phyloP scores from a whole-genome alignment of 2,797 vertebrate species.

The Acrossocheilus wenchowensis region DNA sequence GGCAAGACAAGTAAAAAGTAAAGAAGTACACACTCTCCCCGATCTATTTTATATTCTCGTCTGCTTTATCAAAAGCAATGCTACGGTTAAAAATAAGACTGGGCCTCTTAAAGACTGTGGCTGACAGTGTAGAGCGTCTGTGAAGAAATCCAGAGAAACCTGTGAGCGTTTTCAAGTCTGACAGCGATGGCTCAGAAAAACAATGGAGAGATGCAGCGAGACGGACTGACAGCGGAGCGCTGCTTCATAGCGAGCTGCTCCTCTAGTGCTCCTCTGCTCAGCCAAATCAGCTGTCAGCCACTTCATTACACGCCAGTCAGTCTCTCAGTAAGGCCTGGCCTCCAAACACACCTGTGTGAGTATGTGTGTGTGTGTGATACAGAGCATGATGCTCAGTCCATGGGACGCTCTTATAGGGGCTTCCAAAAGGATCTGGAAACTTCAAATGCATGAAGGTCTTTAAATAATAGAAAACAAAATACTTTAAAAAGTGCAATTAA shows the following conservation, averaged over 20 bases:
- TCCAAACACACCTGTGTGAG: slow-evolving; percentile 52
- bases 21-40: background rate
- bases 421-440: background rate
- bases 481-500: background rate
- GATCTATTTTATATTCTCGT: slow-evolving; percentile 9
- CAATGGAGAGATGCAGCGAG: background rate
- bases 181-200: slow-evolving; percentile 11
- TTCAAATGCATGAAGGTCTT: background rate
- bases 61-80: slow-evolving; percentile 5
- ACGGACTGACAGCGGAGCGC: background rate
- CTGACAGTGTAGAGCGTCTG: background rate
- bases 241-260: background rate
- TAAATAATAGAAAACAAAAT: background rate
- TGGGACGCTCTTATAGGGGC: background rate
- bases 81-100: background rate
- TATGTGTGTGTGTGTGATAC: background rate
- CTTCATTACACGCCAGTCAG: slow-evolving; percentile 61
- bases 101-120: background rate
- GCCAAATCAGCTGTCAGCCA: slow-evolving; percentile 55
- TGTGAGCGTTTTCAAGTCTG: slow-evolving; percentile 34
- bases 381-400: background rate
- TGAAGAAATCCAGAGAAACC: slow-evolving; percentile 13
- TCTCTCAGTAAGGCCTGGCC: slow-evolving; percentile 41
- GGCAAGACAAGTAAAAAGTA: background rate
- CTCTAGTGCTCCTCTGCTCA: slow-evolving; percentile 7